phyloP scores from a whole-genome alignment of 2,888 invertebrate species.

The Camptogramma bilineatum region DNA sequence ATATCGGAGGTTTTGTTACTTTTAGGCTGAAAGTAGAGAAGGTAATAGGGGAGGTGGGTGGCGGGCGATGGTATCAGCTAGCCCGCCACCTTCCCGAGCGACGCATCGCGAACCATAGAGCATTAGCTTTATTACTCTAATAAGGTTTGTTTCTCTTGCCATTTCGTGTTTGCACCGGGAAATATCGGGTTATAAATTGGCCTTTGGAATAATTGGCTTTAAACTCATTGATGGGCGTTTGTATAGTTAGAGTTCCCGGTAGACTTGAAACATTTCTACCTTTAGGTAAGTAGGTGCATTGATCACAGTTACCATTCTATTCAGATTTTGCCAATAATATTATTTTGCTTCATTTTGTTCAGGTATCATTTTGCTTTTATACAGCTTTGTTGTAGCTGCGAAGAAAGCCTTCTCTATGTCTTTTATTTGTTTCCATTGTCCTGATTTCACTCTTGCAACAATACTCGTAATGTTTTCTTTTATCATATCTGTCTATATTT shows the following conservation, averaged over 20 bases:
- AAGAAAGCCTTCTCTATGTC: conserved; percentile 16
- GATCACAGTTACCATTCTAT: conserved; percentile 20
- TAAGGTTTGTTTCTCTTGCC: conserved; percentile 45
- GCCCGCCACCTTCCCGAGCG: conserved; percentile 31
- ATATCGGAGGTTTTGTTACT: conserved; percentile 36
- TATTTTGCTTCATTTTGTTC: conserved; percentile 6
- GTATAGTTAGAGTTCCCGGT: conserved; percentile 28
- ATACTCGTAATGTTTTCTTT: conserved; percentile 1
- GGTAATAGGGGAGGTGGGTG: conserved; percentile 48
- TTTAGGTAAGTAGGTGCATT: conserved; percentile 5
- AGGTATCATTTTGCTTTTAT: conserved; percentile 7
- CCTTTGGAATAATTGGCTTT: conserved; percentile 36
- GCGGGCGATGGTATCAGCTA: conserved; percentile 49
- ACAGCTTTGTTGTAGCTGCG: conserved; percentile 14
- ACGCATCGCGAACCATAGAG: conserved; percentile 53
- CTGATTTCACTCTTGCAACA: conserved; percentile 16
- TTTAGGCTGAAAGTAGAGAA: conserved; percentile 36
- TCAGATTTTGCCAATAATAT: conserved; percentile 11
- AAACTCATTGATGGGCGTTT: conserved; percentile 35
- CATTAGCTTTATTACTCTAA: conserved; percentile 59
- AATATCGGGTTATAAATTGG: conserved; percentile 37
- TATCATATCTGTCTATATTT: not conserved
- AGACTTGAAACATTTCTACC: conserved; percentile 15
- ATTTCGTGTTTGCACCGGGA: conserved; percentile 38
- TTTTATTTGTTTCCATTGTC: conserved; percentile 14